Conservation (phyloP, 2,113 vertebrate genomes). For the Gopherus flavomarginatus region DNA sequence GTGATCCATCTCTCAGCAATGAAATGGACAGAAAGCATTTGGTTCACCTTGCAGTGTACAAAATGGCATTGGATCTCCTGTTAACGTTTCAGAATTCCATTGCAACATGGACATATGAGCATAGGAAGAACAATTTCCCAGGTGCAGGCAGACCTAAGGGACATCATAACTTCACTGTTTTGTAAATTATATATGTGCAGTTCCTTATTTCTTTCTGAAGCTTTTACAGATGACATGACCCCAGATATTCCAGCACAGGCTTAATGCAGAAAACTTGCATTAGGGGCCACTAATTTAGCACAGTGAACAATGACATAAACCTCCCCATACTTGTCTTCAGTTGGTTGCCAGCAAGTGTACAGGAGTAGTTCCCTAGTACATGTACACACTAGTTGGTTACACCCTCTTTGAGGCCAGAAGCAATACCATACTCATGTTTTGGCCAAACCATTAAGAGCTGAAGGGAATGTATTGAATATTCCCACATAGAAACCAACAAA, state of each 20-base stretch:
- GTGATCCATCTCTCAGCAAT: not conserved
- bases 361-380: not conserved
- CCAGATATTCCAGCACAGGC: conserved; percentile 15
- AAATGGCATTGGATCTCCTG: not conserved
- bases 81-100: conserved; percentile 11
- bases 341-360: not conserved
- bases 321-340: not conserved
- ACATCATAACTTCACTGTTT: not conserved
- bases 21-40: not conserved
- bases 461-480: not conserved
- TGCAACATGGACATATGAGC: not conserved
- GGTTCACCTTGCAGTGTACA: not conserved
- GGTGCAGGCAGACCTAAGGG: not conserved
- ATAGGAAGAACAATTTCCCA: not conserved
- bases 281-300: conserved; percentile 28
- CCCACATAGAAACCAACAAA: not conserved
- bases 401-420: not conserved
- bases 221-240: not conserved
- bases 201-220: not conserved
- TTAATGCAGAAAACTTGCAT: conserved; percentile 54
- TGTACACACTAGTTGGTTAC: not conserved
- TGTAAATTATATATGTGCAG: not conserved
- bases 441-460: not conserved
- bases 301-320: not conserved
- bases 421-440: not conserved